These are phyloP conservation scores for Pristionchus maxplancki DNA, from an alignment of 2,888 invertebrate genomes.

Conservation along the genomic window DNA sequence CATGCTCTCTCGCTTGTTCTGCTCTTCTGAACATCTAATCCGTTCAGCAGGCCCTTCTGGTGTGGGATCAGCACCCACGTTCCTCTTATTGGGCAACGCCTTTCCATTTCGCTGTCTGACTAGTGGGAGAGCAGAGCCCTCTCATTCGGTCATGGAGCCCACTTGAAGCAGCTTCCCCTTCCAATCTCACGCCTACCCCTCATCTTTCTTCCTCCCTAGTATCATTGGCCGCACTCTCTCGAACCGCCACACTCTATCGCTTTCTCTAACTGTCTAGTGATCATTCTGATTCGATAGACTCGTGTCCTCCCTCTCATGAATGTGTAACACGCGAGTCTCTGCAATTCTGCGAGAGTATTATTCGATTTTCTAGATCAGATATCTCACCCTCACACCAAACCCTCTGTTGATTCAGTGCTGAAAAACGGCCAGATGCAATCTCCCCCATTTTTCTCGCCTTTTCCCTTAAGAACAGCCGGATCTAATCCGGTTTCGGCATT, in stretches of 20 bases:
- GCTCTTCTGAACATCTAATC: not conserved
- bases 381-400: not conserved
- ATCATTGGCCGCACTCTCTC: not conserved
- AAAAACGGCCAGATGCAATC: not conserved
- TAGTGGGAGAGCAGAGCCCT: too few species aligned
- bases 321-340: not conserved
- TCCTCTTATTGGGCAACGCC: not conserved
- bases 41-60: slow-evolving; percentile 15
- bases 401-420: not conserved
- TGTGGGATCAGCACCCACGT: not conserved
- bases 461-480: not conserved
- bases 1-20: not conserved
- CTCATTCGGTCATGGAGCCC: slow-evolving; percentile 36
- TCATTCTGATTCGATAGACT: not conserved
- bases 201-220: not conserved
- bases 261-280: not conserved
- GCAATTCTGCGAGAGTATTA: not conserved
- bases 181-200: slow-evolving; percentile 13
- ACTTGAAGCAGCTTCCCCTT: slow-evolving; percentile 28
- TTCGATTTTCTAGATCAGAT: not conserved
- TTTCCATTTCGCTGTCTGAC: not conserved
- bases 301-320: not conserved
- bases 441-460: not conserved
- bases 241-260: not conserved
- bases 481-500: slow-evolving; percentile 18